Percentiles rank a stretch among this genome's conserved stretches.
These are phyloP conservation scores for Eretmochelys imbricata DNA, from an alignment of 2,113 vertebrate genomes.

Conservation along the genomic window DNA sequence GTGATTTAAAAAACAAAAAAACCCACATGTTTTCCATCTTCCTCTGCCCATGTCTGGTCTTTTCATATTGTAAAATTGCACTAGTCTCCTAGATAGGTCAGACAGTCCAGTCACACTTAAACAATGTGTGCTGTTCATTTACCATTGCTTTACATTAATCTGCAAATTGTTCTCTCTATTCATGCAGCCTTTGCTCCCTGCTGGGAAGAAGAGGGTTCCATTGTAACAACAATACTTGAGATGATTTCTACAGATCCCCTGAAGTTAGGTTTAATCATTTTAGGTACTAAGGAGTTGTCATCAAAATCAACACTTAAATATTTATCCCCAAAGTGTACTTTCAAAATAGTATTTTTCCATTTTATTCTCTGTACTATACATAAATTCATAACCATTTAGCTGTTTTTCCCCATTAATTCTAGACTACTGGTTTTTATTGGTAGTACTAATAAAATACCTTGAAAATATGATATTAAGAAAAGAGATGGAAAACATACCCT, in stretches of 20 bases:
- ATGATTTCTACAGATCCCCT: neutral
- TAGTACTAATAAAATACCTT: constrained; percentile 33
- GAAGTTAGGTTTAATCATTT: constrained; percentile 25
- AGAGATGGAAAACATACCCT: constrained; percentile 36
- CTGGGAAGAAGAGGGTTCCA: neutral
- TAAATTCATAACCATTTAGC: neutral
- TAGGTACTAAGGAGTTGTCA: constrained; percentile 10
- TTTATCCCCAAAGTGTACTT: neutral
- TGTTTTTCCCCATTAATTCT: constrained; percentile 5
- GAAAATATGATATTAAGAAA: constrained; percentile 52
- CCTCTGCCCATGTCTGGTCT: constrained; percentile 61
- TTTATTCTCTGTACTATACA: neutral
- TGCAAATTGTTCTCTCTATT: neutral
- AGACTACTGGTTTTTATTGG: neutral
- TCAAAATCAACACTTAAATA: neutral
- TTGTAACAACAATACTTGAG: constrained; percentile 19
- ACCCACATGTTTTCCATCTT: constrained; percentile 68
- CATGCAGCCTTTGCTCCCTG: constrained; percentile 25
- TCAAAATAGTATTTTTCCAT: neutral
- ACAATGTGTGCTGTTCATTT: constrained; percentile 16
- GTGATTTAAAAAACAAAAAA: neutral
- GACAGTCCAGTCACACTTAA: constrained; percentile 59
- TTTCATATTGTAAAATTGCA: constrained; percentile 55
- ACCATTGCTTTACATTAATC: constrained; percentile 21
- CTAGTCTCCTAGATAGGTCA: constrained; percentile 11